Base-by-base conservation (phyloP, 1,140 invertebrate genomes). In the Hylaeus volcanicus region DNA sequence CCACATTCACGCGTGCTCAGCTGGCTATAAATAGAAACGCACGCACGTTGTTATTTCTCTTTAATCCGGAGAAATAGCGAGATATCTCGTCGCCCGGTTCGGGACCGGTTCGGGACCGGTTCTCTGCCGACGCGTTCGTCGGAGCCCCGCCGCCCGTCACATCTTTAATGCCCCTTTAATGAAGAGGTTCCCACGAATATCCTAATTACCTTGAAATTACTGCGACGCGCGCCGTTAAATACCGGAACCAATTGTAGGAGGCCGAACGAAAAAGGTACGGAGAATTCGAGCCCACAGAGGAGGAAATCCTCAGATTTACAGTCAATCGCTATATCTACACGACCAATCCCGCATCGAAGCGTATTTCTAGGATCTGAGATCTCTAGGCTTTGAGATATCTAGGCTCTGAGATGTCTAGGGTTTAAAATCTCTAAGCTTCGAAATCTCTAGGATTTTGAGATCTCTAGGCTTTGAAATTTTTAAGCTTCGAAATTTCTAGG, bases 181-280 rank as follows among this genome's bases (percentile, higher is more conserved):
- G 63, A 83, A 86, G 58, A 75, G 73, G 45, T 83, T 86, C 84
- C 69, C 80, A 86, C 85, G 74, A 79, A 82, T 79, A 83, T 86
- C 68, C 83, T 79, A 86, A 85, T 86, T 86, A 76, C 66, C 84
- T 41, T 70, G 74, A 72, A 81, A 82, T 86, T 74, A 68, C 72
- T 60, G 39, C 60, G 61, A 79, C 71, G 15, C 56, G 68, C 26
- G 61, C 71, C 66, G 83, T 75, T 75, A 56, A 85, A 82, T 43
- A 51, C n/a, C 55, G 79, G 37, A 70, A 85, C 74, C 74, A 65
- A 74, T 78, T 74, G 0, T 5, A 14, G 37, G 0, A 2, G 12
- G 8, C 41, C 26, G 26, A 26, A 26, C 26, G 26, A 26, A 26
- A 26, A 26, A 26, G 26, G 26, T 26, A 26, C 26, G 26, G 26